phyloP scores from a whole-genome alignment of 2,113 vertebrate genomes.

The Chascanopsetta lugubris region DNA sequence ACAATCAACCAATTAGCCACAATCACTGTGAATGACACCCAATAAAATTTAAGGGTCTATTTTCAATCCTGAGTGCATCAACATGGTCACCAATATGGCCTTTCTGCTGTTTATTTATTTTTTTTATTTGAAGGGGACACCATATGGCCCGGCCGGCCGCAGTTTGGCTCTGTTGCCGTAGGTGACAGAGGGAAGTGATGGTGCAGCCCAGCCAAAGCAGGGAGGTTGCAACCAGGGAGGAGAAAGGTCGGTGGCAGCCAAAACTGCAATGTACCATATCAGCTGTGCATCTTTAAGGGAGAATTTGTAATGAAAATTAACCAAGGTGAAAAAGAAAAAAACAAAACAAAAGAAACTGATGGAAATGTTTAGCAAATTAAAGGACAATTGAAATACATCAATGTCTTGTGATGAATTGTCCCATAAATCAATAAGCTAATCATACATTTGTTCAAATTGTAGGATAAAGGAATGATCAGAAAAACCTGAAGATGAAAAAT shows the following conservation, averaged over 20 bases:
- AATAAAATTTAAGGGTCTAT: conserved; percentile 9
- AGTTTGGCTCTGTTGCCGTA: conserved; percentile 58
- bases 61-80: conserved; percentile 17
- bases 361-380: neutral
- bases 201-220: conserved; percentile 47
- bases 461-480: neutral
- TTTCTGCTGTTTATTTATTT: conserved; percentile 48
- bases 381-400: neutral
- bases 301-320: conserved; percentile 12
- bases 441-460: neutral
- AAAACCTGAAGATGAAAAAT: neutral
- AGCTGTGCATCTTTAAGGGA: conserved; percentile 22
- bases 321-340: conserved; percentile 7
- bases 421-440: neutral
- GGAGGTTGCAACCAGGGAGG: conserved; percentile 48
- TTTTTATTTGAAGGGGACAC: conserved; percentile 60
- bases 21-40: neutral
- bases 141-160: conserved; percentile 67
- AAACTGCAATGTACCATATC: conserved; percentile 56
- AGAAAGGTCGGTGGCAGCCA: conserved; percentile 47
- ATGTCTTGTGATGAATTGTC: neutral
- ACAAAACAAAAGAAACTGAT: conserved; percentile 8
- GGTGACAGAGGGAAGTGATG: conserved; percentile 55
- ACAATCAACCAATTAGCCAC: neutral
- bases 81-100: conserved; percentile 31